Evolutionary conservation across 2,888 invertebrate species (phyloP).

Genomic region (Hyposoter dolosus): DNA sequence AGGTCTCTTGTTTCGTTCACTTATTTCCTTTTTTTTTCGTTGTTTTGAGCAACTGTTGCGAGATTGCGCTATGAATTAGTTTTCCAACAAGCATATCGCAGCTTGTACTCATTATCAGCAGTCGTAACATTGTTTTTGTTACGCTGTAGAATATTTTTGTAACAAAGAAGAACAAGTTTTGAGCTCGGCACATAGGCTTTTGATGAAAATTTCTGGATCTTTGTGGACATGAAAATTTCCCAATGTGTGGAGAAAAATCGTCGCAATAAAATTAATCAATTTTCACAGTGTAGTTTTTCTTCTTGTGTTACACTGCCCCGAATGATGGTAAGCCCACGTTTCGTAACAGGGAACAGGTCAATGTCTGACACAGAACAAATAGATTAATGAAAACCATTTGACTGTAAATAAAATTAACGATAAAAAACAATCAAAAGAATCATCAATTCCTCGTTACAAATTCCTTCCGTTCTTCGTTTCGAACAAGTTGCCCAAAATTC

Average conservation of each 20-base stretch:
- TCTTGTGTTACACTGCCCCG: not conserved
- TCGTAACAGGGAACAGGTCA: not conserved
- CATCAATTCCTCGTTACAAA: constrained; percentile 58
- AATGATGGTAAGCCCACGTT: not conserved
- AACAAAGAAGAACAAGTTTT: constrained; percentile 51
- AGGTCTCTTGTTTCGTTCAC: constrained; percentile 25
- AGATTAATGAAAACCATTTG: not conserved
- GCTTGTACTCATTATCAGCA: not conserved
- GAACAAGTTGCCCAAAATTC: constrained; percentile 26
- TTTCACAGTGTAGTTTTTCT: not conserved
- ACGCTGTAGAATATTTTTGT: constrained; percentile 3
- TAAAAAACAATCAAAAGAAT: constrained; percentile 14
- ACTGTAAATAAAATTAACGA: not conserved
- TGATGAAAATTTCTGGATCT: not conserved
- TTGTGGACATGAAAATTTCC: not conserved
- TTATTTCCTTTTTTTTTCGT: constrained; percentile 52
- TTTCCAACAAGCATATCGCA: constrained; percentile 5
- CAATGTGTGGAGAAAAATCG: not conserved
- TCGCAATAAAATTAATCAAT: not conserved
- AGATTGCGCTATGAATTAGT: constrained; percentile 29
- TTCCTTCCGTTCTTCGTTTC: not conserved
- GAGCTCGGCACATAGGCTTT: not conserved
- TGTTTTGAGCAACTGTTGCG: constrained; percentile 62
- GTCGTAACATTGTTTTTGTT: constrained; percentile 19
- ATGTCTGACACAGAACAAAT: not conserved